Evolutionary conservation across 2,888 invertebrate species (phyloP), one percentile per base, ranked within the genome.

Genomic region (Eilema sororculum): DNA sequence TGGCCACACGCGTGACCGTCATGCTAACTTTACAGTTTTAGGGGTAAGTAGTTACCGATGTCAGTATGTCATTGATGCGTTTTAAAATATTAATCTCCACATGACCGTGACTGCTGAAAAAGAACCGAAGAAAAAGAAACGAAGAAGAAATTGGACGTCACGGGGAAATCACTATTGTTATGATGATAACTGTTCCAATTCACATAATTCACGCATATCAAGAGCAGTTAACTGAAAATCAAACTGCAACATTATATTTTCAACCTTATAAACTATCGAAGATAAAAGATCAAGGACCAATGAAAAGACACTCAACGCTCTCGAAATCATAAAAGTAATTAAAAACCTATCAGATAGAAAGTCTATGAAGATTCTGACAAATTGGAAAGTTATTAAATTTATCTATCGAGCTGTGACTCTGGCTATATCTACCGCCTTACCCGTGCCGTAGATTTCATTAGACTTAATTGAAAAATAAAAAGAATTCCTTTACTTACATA

Each of bases 381-480:
- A 82, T 80, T 58, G 71, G 65, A 75, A 76, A 82, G 79, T 82
- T 82, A 82, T 83, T 80, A 78, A 80, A 83, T 83, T 76, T 75
- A 81, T 77, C 77, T 78, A 77, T 78, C 75, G 69, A 71, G 64
- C 78, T 71, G 76, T 83, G 84, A 84, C 80, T 81, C 82, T 80
- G 79, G 71, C 72, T 76, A 74, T 80, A 78, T n/a, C 5, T n/a
- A 52, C 52, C 52, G 52, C 78, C 74, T 74, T 75, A 80, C 75
- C 71, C 75, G 69, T 71, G 75, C 81, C 78, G 79, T 88, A 87
- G 85, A 88, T 91, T 92, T 90, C 91, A 91, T 90, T 91, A 89
- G 84, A 90, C 84, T 87, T 91, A 91, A 91, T 92, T 92, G 90
- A 91, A 90, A 91, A 91, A 90, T 90, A 90, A 90, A 89, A 91